Evolutionary conservation across 2,113 vertebrate genomes (phyloP).

Genomic region (Sebastes fasciatus): DNA sequence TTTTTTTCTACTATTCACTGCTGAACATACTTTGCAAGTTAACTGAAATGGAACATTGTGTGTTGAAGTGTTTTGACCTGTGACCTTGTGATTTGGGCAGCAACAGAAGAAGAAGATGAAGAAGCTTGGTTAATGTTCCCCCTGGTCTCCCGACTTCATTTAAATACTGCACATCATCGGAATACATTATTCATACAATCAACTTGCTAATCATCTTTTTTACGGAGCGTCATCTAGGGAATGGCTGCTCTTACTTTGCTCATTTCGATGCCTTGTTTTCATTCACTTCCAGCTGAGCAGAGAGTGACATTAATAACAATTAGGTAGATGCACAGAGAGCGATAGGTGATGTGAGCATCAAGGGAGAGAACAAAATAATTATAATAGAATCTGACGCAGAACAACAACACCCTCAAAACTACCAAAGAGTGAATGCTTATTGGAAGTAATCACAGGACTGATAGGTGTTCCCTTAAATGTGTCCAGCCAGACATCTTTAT

Average conservation of each 20-base stretch:
- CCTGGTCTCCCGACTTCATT: slow-evolving; percentile 45
- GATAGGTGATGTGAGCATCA: slow-evolving; percentile 28
- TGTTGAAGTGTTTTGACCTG: slow-evolving; percentile 34
- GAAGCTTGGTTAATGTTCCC: background rate
- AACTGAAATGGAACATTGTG: slow-evolving; percentile 31
- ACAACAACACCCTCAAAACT: background rate
- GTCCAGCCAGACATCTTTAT: background rate
- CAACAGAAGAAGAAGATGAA: slow-evolving; percentile 18
- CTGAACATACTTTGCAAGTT: slow-evolving; percentile 28
- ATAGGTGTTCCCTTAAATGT: background rate
- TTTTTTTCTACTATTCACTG: background rate
- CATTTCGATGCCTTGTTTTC: slow-evolving; percentile 63
- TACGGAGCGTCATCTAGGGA: slow-evolving; percentile 65
- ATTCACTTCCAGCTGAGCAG: slow-evolving; percentile 72
- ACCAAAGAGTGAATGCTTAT: background rate
- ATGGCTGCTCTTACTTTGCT: slow-evolving; percentile 67
- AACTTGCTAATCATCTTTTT: slow-evolving; percentile 77
- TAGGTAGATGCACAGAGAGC: slow-evolving; percentile 45
- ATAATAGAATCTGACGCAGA: slow-evolving; percentile 5
- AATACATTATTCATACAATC: slow-evolving; percentile 82
- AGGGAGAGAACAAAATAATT: slow-evolving; percentile 31
- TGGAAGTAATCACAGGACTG: background rate
- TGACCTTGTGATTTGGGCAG: slow-evolving; percentile 44
- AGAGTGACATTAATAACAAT: slow-evolving; percentile 71
- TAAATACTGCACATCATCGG: slow-evolving; percentile 56